phyloP scores from a whole-genome alignment of 2,888 invertebrate species.

The Nymphalis c-album region DNA sequence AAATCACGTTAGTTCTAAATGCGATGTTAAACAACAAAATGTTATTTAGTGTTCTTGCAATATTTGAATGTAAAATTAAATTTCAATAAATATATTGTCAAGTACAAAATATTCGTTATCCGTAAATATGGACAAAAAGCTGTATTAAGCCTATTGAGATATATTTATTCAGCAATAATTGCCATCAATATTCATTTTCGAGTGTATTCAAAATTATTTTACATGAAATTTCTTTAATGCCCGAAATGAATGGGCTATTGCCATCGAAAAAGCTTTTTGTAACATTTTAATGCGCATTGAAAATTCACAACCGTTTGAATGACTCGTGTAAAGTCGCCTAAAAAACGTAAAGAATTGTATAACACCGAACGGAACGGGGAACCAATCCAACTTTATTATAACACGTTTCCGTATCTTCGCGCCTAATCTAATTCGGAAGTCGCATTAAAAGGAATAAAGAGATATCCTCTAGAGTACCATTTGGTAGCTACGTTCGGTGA shows the following conservation, averaged over 20 bases:
- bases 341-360: conserved; percentile 23
- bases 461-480: conserved; percentile 46
- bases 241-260: neutral
- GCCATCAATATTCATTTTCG: neutral
- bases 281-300: neutral
- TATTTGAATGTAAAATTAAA: too few relatives aligned
- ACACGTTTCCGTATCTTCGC: conserved; percentile 41
- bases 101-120: too few relatives aligned
- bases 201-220: neutral
- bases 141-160: too few relatives aligned
- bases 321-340: neutral
- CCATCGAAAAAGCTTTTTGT: neutral
- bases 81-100: too few relatives aligned
- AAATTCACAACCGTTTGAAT: conserved; percentile 1
- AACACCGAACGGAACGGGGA: conserved; percentile 8
- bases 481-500: conserved; percentile 36
- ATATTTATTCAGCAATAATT: neutral
- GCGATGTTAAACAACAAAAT: too few relatives aligned
- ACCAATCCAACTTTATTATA: conserved; percentile 39
- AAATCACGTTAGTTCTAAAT: too few relatives aligned
- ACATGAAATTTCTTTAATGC: neutral
- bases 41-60: too few relatives aligned
- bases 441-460: conserved; percentile 41
- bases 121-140: too few relatives aligned
- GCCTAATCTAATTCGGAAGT: conserved; percentile 45